Base-by-base conservation (phyloP, 2,797 vertebrate genomes). In the Siniperca obscura region DNA sequence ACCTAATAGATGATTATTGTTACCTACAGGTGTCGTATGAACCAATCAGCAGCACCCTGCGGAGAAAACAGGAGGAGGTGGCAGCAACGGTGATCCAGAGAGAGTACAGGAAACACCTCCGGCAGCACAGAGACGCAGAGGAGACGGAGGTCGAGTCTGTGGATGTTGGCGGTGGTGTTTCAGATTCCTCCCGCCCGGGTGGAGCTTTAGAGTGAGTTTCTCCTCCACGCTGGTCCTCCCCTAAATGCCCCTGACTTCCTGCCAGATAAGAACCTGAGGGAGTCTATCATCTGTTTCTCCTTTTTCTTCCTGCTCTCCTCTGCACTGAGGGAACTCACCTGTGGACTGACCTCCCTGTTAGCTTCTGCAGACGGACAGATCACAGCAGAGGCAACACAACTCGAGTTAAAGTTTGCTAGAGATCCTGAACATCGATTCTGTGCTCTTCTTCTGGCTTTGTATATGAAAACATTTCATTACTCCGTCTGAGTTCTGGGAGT, bases 1-100 rank as follows among this genome's bases (percentile, higher is more conserved):
- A n/a, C 38, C 22, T 42, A n/a, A 72, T 7, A 17, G 0, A 6
- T 19, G 3, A 42, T 21, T 53, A 3, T 60, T 59, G n/a, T 74
- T 42, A 40, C 40, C 38, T 44, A 0, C 74, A 92, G 90, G 71
- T 52, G 52, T 96, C 96, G 2, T 95, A 94, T 0, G 96, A 98
- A 73, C 97, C 97, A 82, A 97, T 98, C 91, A 97, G 96, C 90
- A 97, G 95, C 85, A 98, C 97, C 8, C 92, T 97, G 86, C 95
- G 92, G 81, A 94, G 96, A 60, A 98, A 97, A 68, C 97, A 96
- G 0, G 97, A 98, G 84, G 97, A 98, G 44, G 95, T 96, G 9
- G 96, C 96, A 0, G 97, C 96, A 0, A 86, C 76, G 0, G 95
- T 96, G 87, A 98, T 98, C 91, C 97, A 98, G 90, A 95, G 95